Base-by-base conservation (phyloP, 2,113 vertebrate genomes). In the Toxotes chatareus region DNA sequence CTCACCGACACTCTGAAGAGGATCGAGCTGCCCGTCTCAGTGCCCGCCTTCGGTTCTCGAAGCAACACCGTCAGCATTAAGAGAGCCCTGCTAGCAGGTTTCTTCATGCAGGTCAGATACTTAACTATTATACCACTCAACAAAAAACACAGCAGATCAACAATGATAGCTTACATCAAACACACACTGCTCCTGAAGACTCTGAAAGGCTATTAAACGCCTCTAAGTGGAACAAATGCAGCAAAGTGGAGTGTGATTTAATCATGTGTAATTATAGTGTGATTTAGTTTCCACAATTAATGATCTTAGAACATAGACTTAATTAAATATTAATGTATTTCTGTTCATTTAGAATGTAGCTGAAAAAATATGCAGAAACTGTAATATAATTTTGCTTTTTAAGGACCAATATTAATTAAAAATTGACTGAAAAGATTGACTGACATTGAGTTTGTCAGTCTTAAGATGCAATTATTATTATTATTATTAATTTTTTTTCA, bases 1-100 rank as follows among this genome's bases (percentile, higher is more conserved):
- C 95, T 97, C 44, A 79, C 86, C 0, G 96, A 96, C 65, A 97
- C 94, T 0, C 91, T 98, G 84, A 96, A 85, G 89, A 94, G 94
- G 2, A 96, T 96, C 1, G 97, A 98, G 89, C 95, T 98, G 16
- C 97, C 97, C 66, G 76, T 97, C 40, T 97, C 97, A 0, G 78
- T 93, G n/a, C 94, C 96, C 0, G 92, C 86, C 56, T 97, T 98
- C 0, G 97, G 96, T 68, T 96, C 96, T 2, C 80, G 92, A 31
- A 92, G 88, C 73, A 98, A 98, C 68, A 90, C 88, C 0, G 66
- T 95, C 0, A 96, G 92, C 83, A 91, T 98, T 27, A 96, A 96
- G 94, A 96, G 95, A 88, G 95, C 97, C 3, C 96, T 98, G 59
- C 83, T 99, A 79, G 96, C 97, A 0, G 97, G 97, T 1, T 97